A percentile compares a stretch with the other conserved stretches of the same genome.
phyloP scores from a whole-genome alignment of 2,113 vertebrate species.

The Globicephala melas region DNA sequence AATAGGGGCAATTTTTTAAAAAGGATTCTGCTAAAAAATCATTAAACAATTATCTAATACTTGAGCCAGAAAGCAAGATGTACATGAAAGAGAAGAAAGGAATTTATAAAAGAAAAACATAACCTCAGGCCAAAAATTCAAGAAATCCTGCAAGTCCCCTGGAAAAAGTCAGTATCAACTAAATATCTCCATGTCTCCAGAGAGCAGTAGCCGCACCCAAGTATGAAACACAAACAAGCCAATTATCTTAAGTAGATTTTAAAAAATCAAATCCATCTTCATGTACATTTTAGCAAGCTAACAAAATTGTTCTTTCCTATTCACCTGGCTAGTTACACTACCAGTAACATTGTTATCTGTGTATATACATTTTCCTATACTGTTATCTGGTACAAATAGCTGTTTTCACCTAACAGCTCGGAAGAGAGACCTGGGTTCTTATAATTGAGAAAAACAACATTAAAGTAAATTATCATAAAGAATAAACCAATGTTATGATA shows the following conservation, averaged over 20 bases:
- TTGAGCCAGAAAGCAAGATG: background rate
- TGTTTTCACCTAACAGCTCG: background rate
- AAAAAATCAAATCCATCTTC: background rate
- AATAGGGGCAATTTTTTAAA: background rate
- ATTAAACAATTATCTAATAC: background rate
- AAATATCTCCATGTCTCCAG: background rate
- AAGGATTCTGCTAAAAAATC: background rate
- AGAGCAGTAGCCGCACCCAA: background rate
- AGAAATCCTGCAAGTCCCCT: background rate
- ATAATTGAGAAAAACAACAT: background rate
- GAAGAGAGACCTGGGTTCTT: background rate
- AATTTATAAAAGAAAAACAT: background rate
- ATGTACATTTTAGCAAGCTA: background rate
- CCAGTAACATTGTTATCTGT: background rate
- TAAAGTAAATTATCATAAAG: background rate
- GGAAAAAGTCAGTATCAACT: background rate
- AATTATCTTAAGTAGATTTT: background rate
- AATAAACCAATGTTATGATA: background rate
- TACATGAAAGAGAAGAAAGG: background rate
- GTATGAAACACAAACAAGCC: background rate
- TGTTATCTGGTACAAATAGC: background rate
- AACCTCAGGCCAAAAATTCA: background rate
- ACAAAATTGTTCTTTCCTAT: background rate
- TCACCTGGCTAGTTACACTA: background rate
- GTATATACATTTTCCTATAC: background rate